Evolutionary conservation across 2,797 vertebrate species (phyloP), one percentile per base, ranked within the genome.

Genomic region (Cuculus canorus): DNA sequence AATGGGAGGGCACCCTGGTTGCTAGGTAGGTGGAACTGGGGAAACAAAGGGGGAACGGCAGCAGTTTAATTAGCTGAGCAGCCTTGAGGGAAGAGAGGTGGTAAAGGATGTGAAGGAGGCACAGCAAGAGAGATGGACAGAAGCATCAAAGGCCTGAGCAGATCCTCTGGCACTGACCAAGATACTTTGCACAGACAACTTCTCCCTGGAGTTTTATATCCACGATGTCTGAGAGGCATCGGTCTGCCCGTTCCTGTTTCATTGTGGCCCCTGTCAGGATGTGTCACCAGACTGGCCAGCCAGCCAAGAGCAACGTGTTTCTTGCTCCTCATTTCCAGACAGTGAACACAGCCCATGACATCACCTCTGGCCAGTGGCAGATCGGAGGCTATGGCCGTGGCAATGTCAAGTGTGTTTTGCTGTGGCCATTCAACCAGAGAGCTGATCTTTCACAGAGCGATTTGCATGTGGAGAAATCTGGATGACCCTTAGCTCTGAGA

Each of bases 251-350:
- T 56, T 79, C 70, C 48, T 30, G 16, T 76, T 70, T 81, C 30
- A 2, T 8, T 13, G 47, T 73, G 88, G 64, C 75, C 68, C 1
- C 0, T 82, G 57, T 92, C 86, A 54, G 84, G 45, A 64, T 82
- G 75, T 85, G 84, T 81, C 89, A 57, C 78, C 47, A 88, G 83
- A 22, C 53, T 28, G 72, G 43, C 86, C 41, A 8, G 41, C 45
- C 41, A 41, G 53, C 80, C 82, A 88, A 1, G 33, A 65, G 48
- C 78, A 76, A 75, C 2, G 0, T 45, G 57, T 69, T 88, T 72
- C 92, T 88, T 82, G 53, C 79, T 86, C 27, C 83, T 87, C 37
- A 5, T 91, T 93, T 94, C 82, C 91, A 95, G 89, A 52, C 82
- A 53, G 80, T 27, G 59, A 85, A 39, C 75, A 25, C 60, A 88